Evolutionary conservation across 2,888 invertebrate genomes (phyloP), one percentile per base, ranked within the genome.

Genomic region (Eurois occulta): DNA sequence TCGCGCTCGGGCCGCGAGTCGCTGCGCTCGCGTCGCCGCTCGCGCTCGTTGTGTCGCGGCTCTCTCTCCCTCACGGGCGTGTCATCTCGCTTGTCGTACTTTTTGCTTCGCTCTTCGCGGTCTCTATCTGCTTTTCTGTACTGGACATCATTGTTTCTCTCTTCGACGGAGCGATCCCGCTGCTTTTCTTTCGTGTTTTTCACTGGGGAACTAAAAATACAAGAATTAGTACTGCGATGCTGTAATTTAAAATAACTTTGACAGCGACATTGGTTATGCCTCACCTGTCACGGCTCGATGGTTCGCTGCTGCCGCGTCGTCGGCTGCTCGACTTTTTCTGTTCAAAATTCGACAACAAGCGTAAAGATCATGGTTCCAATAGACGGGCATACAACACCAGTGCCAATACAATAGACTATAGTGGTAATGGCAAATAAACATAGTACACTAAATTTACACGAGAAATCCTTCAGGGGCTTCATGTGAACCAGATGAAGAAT

Each of bases 381-480:
- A 90, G 87, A 82, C 76, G 55, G 81, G 81, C 84, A 90, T 86
- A 90, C 90, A 95, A 96, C 96, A 96, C 96, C 96, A 95, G 96
- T 96, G 96, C 96, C 96, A 96, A 95, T 95, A 95, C 95, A 95
- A 95, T 93, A 95, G 91, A 94, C 96, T 96, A 96, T 90, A 92
- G 96, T 96, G 96, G 94, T 95, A 94, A 95, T 94, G 94, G 94
- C 95, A 96, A 96, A 94, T 93, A 93, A 95, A 94, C 86, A 92
- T 90, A 87, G 90, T 91, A 88, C 91, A 92, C 94, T 94, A 94
- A 93, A 90, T 82, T 86, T 79, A 87, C 89, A 90, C 85, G 82
- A 85, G 93, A 93, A 94, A 93, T 91, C 90, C 92, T 90, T 93
- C 92, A 93, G 85, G 86, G 86, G 88, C 86, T 79, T 78, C 77